Evolutionary conservation across 2,888 invertebrate genomes (phyloP).

Genomic region (Melipona bicolor): DNA sequence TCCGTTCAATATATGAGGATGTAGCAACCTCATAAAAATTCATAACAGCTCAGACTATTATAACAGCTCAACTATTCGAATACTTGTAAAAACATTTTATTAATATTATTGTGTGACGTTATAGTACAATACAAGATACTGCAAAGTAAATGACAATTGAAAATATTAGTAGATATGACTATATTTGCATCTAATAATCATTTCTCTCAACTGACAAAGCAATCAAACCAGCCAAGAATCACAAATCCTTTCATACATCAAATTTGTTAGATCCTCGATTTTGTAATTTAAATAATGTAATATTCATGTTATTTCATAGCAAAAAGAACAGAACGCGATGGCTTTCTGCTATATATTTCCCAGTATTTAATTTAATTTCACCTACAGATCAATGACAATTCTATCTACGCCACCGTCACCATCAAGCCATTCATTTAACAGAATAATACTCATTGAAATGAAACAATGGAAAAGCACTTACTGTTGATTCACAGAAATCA

Average conservation of each 20-base stretch:
- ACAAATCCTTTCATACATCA: not conserved
- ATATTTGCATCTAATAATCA: not conserved
- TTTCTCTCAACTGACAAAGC: not conserved
- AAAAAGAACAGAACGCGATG: not conserved
- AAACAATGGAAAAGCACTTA: conserved; percentile 37
- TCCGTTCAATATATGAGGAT: not conserved
- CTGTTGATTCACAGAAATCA: conserved; percentile 26
- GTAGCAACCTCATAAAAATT: not conserved
- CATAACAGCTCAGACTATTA: too few relatives aligned
- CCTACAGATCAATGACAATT: not conserved
- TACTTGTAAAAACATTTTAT: too few relatives aligned
- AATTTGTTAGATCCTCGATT: not conserved
- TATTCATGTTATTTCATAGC: not conserved
- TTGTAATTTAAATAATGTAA: not conserved
- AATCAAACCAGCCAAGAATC: not conserved
- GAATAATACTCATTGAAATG: conserved; percentile 25
- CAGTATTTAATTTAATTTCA: conserved; percentile 2
- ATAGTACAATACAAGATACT: not conserved
- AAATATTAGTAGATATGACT: not conserved
- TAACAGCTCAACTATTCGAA: too few relatives aligned
- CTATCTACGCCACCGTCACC: not conserved
- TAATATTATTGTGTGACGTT: too few relatives aligned
- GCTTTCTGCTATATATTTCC: not conserved
- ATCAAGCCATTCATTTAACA: conserved; percentile 2
- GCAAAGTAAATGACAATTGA: not conserved